Evolutionary conservation across 1,140 invertebrate species (phyloP).

Genomic region (Aporrectodea caliginosa): DNA sequence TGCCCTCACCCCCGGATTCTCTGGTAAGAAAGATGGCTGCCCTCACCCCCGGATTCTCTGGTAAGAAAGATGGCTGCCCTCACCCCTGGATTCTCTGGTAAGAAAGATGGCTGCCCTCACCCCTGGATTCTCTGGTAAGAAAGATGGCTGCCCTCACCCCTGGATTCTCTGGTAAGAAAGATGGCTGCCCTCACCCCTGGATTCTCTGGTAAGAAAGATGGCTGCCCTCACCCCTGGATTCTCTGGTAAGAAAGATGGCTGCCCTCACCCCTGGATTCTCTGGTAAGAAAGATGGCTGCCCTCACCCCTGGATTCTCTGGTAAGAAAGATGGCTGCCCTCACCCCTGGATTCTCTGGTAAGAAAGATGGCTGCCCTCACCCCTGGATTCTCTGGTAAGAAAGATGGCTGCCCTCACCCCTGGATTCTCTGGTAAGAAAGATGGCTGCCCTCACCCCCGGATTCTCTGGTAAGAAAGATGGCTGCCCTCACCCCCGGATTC

Average conservation of each 20-base stretch:
- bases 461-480: conserved; percentile 66
- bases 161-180: conserved; percentile 69
- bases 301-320: no score
- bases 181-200: conserved; percentile 56
- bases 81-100: no score
- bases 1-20: no score
- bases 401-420: conserved; percentile 56
- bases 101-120: conserved; percentile 56
- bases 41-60: no score
- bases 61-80: conserved; percentile 60
- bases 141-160: conserved; percentile 56
- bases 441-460: conserved; percentile 56
- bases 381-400: no score
- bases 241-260: conserved; percentile 65
- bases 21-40: conserved; percentile 64
- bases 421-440: conserved; percentile 68
- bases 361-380: conserved; percentile 55
- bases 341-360: no score
- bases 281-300: conserved; percentile 63
- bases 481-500: conserved; percentile 39
- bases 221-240: no score
- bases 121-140: no score
- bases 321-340: conserved; percentile 60
- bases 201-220: conserved; percentile 67
- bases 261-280: no score